A percentile compares a stretch with the other conserved stretches of the same genome.
Conservation (phyloP, 2,797 vertebrate species). For the Danionella dracula region DNA sequence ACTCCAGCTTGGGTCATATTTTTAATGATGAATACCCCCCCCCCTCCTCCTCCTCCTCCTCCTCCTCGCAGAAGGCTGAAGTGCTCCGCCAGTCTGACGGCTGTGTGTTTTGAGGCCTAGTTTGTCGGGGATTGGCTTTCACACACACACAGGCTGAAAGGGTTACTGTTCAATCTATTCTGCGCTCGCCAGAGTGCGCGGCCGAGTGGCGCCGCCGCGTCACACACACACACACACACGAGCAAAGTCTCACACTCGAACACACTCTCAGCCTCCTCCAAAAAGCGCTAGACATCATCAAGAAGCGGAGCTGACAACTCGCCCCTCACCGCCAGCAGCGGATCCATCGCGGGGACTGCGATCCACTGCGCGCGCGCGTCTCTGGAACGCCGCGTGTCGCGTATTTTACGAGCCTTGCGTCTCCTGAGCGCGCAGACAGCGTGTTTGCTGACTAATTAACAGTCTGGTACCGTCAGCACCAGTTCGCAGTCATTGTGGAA, state of each 20-base stretch:
- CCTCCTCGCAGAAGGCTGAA: constrained; percentile 22
- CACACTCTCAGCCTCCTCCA: constrained; percentile 58
- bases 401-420: constrained; percentile 58
- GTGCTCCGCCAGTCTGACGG: constrained; percentile 39
- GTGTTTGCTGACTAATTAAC: constrained; percentile 63
- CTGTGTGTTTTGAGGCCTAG: constrained; percentile 61
- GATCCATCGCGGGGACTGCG: constrained; percentile 62
- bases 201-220: constrained; percentile 81
- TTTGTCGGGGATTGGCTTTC: constrained; percentile 72
- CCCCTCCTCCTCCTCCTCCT: neutral
- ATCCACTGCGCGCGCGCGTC: neutral
- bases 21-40: constrained; percentile 32
- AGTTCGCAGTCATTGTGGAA: constrained; percentile 52
- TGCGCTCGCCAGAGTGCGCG: constrained; percentile 77
- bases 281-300: constrained; percentile 77
- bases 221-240: constrained; percentile 62
- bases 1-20: constrained; percentile 40
- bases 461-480: constrained; percentile 68
- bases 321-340: constrained; percentile 54
- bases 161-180: constrained; percentile 81
- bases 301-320: constrained; percentile 75
- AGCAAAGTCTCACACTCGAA: constrained; percentile 59
- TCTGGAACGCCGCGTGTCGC: neutral
- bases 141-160: constrained; percentile 79
- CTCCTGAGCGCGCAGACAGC: constrained; percentile 56